A percentile compares a stretch with the other conserved stretches of the same genome.
phyloP scores from a whole-genome alignment of 2,888 invertebrate genomes.

The Drosophila siamana region DNA sequence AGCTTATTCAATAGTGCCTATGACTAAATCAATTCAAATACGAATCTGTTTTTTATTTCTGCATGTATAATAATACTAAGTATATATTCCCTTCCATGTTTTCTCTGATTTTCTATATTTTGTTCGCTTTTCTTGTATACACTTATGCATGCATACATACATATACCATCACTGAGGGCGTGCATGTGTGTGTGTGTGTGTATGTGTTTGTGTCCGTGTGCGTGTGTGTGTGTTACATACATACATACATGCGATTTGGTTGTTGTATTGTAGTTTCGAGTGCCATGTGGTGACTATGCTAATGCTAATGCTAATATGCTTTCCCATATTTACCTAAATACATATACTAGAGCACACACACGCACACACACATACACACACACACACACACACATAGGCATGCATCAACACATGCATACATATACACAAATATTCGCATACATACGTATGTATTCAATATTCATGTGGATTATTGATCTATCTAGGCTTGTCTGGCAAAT shows the following conservation, averaged over 20 bases:
- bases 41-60: conserved; percentile 5
- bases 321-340: background rate
- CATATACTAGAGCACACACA: conserved; percentile 5
- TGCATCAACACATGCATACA: background rate
- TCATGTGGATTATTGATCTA: conserved; percentile 24
- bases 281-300: conserved; percentile 11
- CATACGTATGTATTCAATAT: background rate
- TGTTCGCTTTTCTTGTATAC: background rate
- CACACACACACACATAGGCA: background rate
- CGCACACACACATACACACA: conserved; percentile 4
- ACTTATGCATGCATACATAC: conserved; percentile 23
- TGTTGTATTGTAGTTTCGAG: background rate
- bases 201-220: no score
- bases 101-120: background rate
- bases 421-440: conserved; percentile 2
- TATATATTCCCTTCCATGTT: no score
- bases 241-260: conserved; percentile 15
- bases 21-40: conserved; percentile 19
- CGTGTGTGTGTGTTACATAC: conserved; percentile 1
- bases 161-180: background rate
- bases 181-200: conserved; percentile 1
- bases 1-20: conserved; percentile 7
- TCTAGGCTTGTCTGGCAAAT: conserved; percentile 26
- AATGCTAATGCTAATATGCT: background rate
- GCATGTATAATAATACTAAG: background rate